Evolutionary conservation across 1,140 invertebrate species (phyloP).

Genomic region (Cydia amplana): DNA sequence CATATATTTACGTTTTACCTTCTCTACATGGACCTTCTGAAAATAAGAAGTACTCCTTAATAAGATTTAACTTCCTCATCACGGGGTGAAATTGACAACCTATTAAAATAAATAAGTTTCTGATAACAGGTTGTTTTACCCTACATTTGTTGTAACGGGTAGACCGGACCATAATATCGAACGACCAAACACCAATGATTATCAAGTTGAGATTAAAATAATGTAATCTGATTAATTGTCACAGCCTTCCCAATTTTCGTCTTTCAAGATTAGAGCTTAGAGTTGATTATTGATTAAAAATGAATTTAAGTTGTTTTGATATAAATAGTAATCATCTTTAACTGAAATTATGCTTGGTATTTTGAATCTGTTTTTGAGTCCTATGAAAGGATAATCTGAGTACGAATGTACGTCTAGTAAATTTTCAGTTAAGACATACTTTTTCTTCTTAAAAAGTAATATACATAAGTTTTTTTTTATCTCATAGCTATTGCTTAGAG

Average conservation of each 20-base stretch:
- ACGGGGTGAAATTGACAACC: too few relatives aligned
- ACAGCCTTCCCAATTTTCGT: background rate
- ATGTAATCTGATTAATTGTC: background rate
- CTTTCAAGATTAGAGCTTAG: background rate
- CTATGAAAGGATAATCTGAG: background rate
- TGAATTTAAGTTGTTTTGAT: background rate
- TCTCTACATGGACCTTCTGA: too few relatives aligned
- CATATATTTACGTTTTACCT: too few relatives aligned
- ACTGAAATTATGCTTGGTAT: constrained; percentile 13
- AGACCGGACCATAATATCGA: background rate
- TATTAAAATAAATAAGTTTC: background rate
- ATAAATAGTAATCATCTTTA: background rate
- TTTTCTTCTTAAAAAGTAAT: background rate
- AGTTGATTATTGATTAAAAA: background rate
- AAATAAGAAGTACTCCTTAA: too few relatives aligned
- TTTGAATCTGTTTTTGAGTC: background rate
- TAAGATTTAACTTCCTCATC: too few relatives aligned
- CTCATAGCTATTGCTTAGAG: constrained; percentile 31
- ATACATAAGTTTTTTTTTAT: constrained; percentile 13
- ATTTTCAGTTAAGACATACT: background rate
- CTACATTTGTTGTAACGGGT: background rate
- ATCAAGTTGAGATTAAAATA: background rate
- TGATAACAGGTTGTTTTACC: background rate
- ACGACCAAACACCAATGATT: background rate
- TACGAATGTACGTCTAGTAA: background rate